Conservation (phyloP, 2,797 vertebrate species). For the Manis javanica region DNA sequence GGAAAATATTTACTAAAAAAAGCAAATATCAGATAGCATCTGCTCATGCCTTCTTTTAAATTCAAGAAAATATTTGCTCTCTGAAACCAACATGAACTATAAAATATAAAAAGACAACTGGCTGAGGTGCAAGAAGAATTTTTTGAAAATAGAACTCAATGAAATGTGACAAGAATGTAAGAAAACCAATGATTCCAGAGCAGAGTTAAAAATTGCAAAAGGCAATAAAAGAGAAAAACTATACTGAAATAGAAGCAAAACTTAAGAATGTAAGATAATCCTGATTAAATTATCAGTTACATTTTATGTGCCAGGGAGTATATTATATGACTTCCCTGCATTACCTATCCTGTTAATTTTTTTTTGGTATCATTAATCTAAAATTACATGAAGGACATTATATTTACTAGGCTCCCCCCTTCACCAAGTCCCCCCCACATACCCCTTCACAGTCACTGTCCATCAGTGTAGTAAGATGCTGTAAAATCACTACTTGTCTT, state of each 20-base stretch:
- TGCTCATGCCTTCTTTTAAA: neutral
- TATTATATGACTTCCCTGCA: neutral
- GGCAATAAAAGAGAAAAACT: neutral
- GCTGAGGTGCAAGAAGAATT: neutral
- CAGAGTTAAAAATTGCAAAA: neutral
- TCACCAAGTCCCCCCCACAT: no score
- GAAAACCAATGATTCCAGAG: neutral
- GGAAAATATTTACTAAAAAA: constrained; percentile 43
- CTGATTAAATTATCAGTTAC: neutral
- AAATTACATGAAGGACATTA: no score
- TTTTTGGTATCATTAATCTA: no score
- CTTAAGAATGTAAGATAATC: neutral
- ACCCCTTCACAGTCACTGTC: no score
- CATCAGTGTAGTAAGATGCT: no score
- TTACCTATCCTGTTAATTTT: constrained; percentile 28
- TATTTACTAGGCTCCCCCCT: no score
- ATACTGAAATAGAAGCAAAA: constrained; percentile 1
- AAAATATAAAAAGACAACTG: constrained; percentile 19
- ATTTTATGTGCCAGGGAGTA: neutral
- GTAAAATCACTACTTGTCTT: no score
- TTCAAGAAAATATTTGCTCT: constrained; percentile 48
- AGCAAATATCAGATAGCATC: constrained; percentile 10
- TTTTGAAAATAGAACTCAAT: neutral
- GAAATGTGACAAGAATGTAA: constrained; percentile 17
- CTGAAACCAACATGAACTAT: constrained; percentile 26